These are phyloP conservation scores for Heliconius erato DNA, from an alignment of 2,888 invertebrate genomes.

Conservation along the genomic window DNA sequence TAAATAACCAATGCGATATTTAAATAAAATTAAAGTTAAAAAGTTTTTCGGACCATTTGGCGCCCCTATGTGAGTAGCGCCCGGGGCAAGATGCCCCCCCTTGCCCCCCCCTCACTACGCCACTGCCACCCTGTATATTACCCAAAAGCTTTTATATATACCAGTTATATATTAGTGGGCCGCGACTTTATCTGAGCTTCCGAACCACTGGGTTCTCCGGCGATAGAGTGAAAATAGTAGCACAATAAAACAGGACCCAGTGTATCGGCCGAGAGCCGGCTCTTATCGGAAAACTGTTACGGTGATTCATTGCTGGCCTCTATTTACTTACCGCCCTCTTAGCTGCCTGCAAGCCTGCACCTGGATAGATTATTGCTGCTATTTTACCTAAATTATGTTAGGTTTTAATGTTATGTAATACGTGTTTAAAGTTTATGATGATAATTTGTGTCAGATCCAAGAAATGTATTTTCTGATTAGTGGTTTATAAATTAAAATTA, in stretches of 20 bases:
- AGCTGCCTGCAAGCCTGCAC: constrained; percentile 41
- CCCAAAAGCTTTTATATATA: constrained; percentile 56
- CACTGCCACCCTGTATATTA: too few species aligned
- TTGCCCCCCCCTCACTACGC: too few species aligned
- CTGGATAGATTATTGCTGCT: constrained; percentile 34
- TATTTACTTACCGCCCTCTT: constrained; percentile 45
- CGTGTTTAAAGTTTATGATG: not conserved
- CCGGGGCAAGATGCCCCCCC: too few species aligned
- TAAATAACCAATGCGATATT: too few species aligned
- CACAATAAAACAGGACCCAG: constrained; percentile 80
- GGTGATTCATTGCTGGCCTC: constrained; percentile 74
- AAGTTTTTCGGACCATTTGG: too few species aligned
- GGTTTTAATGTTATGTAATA: not conserved
- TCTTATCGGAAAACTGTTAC: constrained; percentile 82
- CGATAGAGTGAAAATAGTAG: constrained; percentile 82
- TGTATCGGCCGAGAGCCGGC: constrained; percentile 71
- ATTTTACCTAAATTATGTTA: constrained; percentile 4
- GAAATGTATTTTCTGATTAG: not conserved
- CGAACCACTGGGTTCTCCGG: constrained; percentile 77
- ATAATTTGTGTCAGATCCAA: not conserved
- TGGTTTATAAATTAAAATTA: too few species aligned
- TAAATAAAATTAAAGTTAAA: too few species aligned
- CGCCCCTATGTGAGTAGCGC: too few species aligned
- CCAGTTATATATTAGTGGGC: constrained; percentile 75
- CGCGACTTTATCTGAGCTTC: constrained; percentile 83